Base-by-base conservation (phyloP, 1,140 invertebrate genomes). In the Charaxes varanes region DNA sequence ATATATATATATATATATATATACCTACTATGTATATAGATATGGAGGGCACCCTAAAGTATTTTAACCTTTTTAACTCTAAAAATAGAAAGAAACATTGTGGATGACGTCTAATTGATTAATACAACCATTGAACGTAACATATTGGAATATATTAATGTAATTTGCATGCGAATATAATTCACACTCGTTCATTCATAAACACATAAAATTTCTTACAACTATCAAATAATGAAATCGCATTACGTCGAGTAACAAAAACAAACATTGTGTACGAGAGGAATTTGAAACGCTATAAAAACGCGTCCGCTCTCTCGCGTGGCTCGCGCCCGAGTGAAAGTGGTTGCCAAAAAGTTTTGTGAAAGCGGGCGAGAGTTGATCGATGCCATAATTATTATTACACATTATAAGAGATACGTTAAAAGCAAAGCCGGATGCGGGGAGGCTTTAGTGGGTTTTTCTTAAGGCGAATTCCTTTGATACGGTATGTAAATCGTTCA, bases 321-420 rank as follows among this genome's bases (percentile, higher is more conserved):
- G 32, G 34, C 55, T 62, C 27, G 36, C 15, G 26, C 44, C 52
- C 27, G 38, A 77, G 74, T 76, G 72, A 82, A 79, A 77, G 74
- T 72, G n/a, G n/a, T n/a, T 72, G 74, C 77, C 77, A 74, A 81
- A 81, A 81, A 77, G 66, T 74, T 48, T 54, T 47, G 66, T 71
- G 78, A 82, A 79, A 82, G 77, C 63, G 28, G 52, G 58, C 58
- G 64, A 70, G 68, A 69, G 66, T 44, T 73, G 78, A 79, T 82
- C 72, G 71, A 73, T 71, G 68, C 66, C 63, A 68, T 82, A 82
- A 82, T 82, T 82, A 82, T 82, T 82, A 82, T 77, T 79, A 77
- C 54, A 69, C 64, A 78, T 77, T 73, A 77, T 67, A 71, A 47
- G 61, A 73, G 68, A 77, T 76, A 73, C 67, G 73, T 72, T 81